Percentiles rank a stretch among this genome's conserved stretches.
Conservation (phyloP, 2,888 invertebrate genomes). For the Lasioglossum pauxillum region DNA sequence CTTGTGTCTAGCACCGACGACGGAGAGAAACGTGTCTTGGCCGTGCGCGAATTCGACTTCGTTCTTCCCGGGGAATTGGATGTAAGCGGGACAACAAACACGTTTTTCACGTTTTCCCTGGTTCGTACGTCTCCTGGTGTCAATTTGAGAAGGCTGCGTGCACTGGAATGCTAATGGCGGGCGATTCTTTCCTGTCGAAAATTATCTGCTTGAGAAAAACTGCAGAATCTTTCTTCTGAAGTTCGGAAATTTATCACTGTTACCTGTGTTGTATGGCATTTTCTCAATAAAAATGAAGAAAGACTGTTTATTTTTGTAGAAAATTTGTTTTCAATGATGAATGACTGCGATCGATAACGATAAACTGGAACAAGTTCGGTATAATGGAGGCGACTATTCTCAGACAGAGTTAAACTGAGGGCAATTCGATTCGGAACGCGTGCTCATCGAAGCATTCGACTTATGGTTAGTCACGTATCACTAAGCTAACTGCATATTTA, state of each 20-base stretch:
- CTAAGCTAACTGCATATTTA: constrained; percentile 8
- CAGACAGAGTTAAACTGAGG: not conserved
- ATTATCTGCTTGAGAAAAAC: not conserved
- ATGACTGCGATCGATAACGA: not conserved
- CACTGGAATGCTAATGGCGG: not conserved
- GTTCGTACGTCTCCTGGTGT: not conserved
- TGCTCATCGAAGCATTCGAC: constrained; percentile 12
- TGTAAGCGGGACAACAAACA: not conserved
- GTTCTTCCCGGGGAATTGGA: not conserved
- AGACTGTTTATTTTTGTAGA: not conserved
- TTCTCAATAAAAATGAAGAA: not conserved
- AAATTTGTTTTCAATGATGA: not conserved
- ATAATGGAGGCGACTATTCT: constrained; percentile 1
- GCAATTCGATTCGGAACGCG: constrained; percentile 11
- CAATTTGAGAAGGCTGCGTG: not conserved
- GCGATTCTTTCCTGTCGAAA: not conserved
- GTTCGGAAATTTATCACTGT: not conserved
- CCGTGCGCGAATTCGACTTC: constrained; percentile 11
- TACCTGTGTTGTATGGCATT: not conserved
- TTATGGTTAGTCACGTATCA: constrained; percentile 19
- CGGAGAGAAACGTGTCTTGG: constrained; percentile 23
- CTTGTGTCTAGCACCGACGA: not conserved
- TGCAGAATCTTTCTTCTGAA: not conserved
- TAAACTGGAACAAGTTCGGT: no score
- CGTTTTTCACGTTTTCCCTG: not conserved